Evolutionary conservation across 2,113 vertebrate genomes (phyloP).

Genomic region (Empidonax traillii): DNA sequence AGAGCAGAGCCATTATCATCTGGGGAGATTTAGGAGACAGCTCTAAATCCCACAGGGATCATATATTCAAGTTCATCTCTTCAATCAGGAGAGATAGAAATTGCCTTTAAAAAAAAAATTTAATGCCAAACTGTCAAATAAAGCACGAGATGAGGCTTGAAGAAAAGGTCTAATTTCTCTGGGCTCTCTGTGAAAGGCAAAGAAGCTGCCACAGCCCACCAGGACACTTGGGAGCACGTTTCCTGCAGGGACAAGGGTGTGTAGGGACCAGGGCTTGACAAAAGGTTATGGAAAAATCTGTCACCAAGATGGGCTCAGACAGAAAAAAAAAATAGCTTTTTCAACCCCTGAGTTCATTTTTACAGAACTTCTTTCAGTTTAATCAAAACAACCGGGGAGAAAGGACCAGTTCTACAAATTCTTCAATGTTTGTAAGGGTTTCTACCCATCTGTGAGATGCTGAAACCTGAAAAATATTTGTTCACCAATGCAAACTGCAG

Average conservation of each 20-base stretch:
- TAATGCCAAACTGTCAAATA: background rate
- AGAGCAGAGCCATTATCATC: background rate
- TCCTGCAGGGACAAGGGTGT: background rate
- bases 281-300: background rate
- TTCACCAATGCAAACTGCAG: background rate
- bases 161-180: background rate
- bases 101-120: background rate
- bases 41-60: background rate
- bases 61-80: constrained; percentile 1
- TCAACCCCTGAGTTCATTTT: background rate
- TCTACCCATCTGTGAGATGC: background rate
- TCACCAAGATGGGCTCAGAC: background rate
- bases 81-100: background rate
- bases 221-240: background rate
- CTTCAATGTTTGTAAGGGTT: background rate
- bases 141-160: background rate
- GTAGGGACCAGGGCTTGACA: background rate
- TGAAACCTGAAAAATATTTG: background rate
- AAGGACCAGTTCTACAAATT: background rate
- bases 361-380: background rate
- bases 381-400: background rate
- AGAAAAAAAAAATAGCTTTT: background rate
- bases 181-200: background rate
- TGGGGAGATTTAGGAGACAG: constrained; percentile 39
- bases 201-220: background rate